Conservation (phyloP, 2,888 invertebrate genomes). For the Chironomus tentans region DNA sequence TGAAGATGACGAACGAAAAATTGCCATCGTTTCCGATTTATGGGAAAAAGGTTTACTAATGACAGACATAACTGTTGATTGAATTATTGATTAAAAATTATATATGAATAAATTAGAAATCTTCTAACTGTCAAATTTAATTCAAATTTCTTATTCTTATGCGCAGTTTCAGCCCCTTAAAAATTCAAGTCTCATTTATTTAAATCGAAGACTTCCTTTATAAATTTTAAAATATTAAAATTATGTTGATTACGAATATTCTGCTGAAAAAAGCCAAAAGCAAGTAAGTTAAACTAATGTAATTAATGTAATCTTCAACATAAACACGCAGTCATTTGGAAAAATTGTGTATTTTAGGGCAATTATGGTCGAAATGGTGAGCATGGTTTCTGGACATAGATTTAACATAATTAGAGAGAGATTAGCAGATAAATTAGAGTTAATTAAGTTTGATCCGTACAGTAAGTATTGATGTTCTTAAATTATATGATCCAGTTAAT, state of each 20-base stretch:
- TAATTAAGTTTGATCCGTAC: conserved; percentile 65
- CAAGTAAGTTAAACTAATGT: conserved; percentile 51
- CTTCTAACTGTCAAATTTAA: too few species aligned
- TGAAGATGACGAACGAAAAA: conserved; percentile 53
- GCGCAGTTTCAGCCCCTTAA: too few species aligned
- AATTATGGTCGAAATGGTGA: conserved; percentile 71
- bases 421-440: conserved; percentile 67
- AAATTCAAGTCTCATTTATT: too few species aligned
- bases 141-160: too few species aligned
- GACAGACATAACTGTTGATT: conserved; percentile 40
- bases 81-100: conserved; percentile 43
- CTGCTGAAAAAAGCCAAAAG: conserved; percentile 63
- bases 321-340: background rate
- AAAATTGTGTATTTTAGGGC: conserved; percentile 45
- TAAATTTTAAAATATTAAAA: background rate
- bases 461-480: conserved; percentile 48
- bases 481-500: background rate
- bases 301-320: background rate
- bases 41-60: conserved; percentile 78
- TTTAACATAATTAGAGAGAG: conserved; percentile 58
- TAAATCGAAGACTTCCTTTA: background rate
- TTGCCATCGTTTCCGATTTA: conserved; percentile 57
- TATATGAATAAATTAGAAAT: conserved; percentile 43
- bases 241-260: conserved; percentile 61
- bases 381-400: conserved; percentile 67